Evolutionary conservation across 2,113 vertebrate genomes (phyloP), one percentile per base, ranked within the genome.

Genomic region (Oryzias melastigma): DNA sequence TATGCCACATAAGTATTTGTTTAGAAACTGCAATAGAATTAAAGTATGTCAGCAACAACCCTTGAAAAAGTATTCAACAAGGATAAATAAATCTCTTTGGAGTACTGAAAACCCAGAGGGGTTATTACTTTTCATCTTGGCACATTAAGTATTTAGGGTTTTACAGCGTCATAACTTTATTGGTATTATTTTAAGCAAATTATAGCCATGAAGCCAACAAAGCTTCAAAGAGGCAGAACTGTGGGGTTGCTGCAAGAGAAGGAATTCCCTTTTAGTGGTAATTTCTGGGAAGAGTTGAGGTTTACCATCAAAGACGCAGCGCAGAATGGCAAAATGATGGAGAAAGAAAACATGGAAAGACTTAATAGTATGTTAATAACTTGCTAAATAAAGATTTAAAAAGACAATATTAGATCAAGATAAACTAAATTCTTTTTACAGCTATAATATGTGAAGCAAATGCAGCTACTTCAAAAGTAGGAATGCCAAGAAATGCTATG

Each of bases 151-250:
- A 69, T 82, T 83, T 75, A 58, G 43, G 62, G 57, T 58, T 85
- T 89, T 82, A 75, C 81, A 50, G 65, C 67, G 65, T 80, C 35
- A 57, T 79, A 68, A 70, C 56, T 85, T 89, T 85, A 88, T 82
- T 85, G 83, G 70, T 73, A 84, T 79, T 88, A 87, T 89, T 89
- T 88, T 80, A 85, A 66, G 85, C 66, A 88, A 85, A 89, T 90
- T 88, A 88, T 81, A 89, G 83, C 74, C 64, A 75, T 83, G 71
- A 78, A 81, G 67, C 73, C 78, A 80, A 84, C 77, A 75, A 79
- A 81, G 68, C 63, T 78, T 86, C 79, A 81, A 69, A 84, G 77
- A 80, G 27, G 35, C 41, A 62, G 69, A 44, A 74, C 75, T 77
- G 82, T 64, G 63, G 70, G 75, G 62, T 74, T n/a, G 50, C 51